phyloP scores from a whole-genome alignment of 2,888 invertebrate genomes.

The Ctena decussata region DNA sequence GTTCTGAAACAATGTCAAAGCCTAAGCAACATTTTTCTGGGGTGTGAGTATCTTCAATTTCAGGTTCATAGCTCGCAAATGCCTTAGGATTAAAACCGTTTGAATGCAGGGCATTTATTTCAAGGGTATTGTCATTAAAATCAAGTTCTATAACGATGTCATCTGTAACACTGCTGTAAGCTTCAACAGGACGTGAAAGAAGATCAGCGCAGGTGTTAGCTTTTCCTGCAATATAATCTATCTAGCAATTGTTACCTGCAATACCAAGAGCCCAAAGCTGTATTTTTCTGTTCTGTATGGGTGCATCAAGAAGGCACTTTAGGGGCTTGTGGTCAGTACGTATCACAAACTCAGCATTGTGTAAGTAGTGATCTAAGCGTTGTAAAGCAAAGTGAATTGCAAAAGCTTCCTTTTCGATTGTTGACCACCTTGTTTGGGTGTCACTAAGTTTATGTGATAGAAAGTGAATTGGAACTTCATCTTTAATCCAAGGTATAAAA shows the following conservation, averaged over 20 bases:
- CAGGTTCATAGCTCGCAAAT: not conserved
- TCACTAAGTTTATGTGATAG: constrained; percentile 13
- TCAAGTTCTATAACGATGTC: not conserved
- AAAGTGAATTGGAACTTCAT: constrained; percentile 13
- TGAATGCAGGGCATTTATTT: constrained; percentile 24
- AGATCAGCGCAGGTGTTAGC: constrained; percentile 41
- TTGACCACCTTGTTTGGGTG: constrained; percentile 15
- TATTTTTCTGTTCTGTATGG: constrained; percentile 51
- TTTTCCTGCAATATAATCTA: constrained; percentile 44
- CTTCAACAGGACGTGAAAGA: constrained; percentile 7
- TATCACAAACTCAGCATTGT: constrained; percentile 9
- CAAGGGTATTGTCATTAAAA: constrained; percentile 28
- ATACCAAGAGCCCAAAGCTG: constrained; percentile 54
- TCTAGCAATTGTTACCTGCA: constrained; percentile 37
- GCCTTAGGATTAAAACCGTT: constrained; percentile 24
- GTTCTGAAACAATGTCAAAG: not conserved
- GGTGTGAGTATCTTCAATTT: not conserved
- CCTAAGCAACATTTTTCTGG: not conserved
- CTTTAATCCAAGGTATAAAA: not conserved
- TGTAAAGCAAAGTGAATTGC: constrained; percentile 23
- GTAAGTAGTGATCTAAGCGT: constrained; percentile 23
- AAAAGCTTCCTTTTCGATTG: constrained; percentile 27
- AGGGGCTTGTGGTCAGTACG: constrained; percentile 47
- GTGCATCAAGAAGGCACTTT: constrained; percentile 38
- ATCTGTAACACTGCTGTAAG: not conserved